Evolutionary conservation across 2,113 vertebrate genomes (phyloP).

Genomic region (Tricholaema leucomelas): DNA sequence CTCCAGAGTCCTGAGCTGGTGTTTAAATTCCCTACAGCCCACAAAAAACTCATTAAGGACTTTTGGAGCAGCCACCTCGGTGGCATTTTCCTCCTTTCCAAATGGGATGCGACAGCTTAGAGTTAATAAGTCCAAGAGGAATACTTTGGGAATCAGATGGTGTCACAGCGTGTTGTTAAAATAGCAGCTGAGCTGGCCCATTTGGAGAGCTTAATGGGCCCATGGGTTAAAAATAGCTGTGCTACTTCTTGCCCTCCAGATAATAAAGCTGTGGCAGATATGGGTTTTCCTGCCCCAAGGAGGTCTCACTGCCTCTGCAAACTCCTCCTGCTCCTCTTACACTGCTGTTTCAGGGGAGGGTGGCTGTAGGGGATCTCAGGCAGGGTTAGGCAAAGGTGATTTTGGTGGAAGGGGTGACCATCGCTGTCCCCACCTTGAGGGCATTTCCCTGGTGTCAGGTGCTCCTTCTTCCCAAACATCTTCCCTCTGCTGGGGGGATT

Average conservation of each 20-base stretch:
- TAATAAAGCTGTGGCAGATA: slow-evolving; percentile 16
- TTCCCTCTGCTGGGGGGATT: background rate
- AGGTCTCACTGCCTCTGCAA: background rate
- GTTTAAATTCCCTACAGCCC: background rate
- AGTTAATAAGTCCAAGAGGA: slow-evolving; percentile 55
- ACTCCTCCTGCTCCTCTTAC: background rate
- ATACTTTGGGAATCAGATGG: slow-evolving; percentile 25
- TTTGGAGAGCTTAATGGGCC: slow-evolving; percentile 40
- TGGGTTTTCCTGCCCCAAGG: background rate
- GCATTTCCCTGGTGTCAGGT: accelerated
- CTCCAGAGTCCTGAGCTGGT: background rate
- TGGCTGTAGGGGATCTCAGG: background rate
- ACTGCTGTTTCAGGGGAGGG: background rate
- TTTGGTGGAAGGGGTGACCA: background rate
- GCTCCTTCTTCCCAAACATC: background rate
- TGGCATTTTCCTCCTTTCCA: slow-evolving; percentile 31
- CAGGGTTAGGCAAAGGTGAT: background rate
- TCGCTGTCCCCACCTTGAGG: accelerated
- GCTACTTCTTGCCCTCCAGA: background rate
- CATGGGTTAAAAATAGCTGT: slow-evolving; percentile 44
- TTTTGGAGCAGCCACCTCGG: background rate
- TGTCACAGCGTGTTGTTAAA: slow-evolving; percentile 50
- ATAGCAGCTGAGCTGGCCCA: slow-evolving; percentile 34
- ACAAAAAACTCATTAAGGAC: background rate
- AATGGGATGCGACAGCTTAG: slow-evolving; percentile 43